These are phyloP conservation scores for Numida meleagris DNA, from an alignment of 2,113 vertebrate species.

Conservation along the genomic window DNA sequence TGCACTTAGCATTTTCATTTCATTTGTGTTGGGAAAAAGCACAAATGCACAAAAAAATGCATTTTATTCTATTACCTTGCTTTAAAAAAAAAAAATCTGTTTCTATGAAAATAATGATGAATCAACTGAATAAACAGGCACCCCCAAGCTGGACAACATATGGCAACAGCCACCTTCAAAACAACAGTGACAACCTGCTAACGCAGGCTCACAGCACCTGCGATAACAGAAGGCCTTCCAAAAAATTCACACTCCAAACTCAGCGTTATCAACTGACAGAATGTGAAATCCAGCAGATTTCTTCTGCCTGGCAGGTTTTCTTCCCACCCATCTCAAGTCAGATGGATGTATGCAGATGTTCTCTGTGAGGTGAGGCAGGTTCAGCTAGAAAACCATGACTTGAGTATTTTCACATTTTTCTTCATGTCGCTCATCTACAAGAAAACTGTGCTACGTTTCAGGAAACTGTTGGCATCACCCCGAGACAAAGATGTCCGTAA, in stretches of 20 bases:
- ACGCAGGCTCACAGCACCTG: background rate
- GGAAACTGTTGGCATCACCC: background rate
- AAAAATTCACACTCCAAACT: background rate
- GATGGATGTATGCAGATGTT: background rate
- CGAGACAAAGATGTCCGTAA: background rate
- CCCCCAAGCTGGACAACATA: background rate
- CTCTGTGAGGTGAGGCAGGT: too few relatives aligned
- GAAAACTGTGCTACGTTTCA: background rate
- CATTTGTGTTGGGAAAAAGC: too few relatives aligned
- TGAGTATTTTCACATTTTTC: background rate
- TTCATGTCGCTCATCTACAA: background rate
- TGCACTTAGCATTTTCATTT: background rate
- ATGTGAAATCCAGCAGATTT: background rate
- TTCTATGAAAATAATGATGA: background rate
- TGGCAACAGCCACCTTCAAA: background rate
- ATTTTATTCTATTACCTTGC: background rate
- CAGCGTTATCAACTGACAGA: background rate
- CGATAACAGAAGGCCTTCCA: background rate
- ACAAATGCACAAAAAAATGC: too few relatives aligned
- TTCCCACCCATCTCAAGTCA: background rate
- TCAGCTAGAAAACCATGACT: background rate
- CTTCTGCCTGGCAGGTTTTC: background rate
- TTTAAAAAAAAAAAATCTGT: background rate
- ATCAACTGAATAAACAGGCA: background rate
- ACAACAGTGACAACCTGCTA: background rate